Conservation (phyloP, 2,113 vertebrate genomes). For the Lepisosteus osseus region DNA sequence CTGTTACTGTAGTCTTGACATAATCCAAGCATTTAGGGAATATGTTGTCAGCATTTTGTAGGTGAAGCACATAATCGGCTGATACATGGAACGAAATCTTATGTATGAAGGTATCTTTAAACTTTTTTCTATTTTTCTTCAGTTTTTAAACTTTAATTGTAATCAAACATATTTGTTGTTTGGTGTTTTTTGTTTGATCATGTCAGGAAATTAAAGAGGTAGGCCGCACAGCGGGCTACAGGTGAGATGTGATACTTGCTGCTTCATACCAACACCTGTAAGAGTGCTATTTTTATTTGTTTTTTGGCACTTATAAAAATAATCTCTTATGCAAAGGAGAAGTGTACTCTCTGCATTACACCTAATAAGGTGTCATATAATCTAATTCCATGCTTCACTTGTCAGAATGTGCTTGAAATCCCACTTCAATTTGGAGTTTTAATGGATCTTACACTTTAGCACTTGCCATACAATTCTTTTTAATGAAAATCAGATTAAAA, state of each 20-base stretch:
- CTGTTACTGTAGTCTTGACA: too few species aligned
- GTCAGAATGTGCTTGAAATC: constrained; percentile 67
- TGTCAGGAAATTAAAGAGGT: too few species aligned
- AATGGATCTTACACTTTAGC: constrained; percentile 76
- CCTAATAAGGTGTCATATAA: constrained; percentile 77
- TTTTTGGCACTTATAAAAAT: constrained; percentile 45
- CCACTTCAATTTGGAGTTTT: constrained; percentile 71
- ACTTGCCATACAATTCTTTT: constrained; percentile 69
- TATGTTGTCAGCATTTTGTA: too few species aligned
- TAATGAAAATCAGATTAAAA: constrained; percentile 81
- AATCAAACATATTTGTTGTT: too few species aligned
- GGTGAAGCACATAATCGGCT: too few species aligned
- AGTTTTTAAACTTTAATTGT: too few species aligned
- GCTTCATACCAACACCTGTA: too few species aligned
- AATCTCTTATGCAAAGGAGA: constrained; percentile 45
- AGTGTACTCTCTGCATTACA: constrained; percentile 61
- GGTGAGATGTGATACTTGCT: neutral
- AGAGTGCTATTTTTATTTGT: constrained; percentile 47
- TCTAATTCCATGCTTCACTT: constrained; percentile 78
- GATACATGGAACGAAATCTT: too few species aligned
- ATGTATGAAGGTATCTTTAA: too few species aligned
- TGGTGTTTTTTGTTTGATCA: too few species aligned
- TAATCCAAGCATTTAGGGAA: too few species aligned
- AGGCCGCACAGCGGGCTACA: neutral
- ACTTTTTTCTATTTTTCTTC: too few species aligned